A percentile compares a stretch with the other conserved stretches of the same genome.
These are phyloP conservation scores for Zeugodacus cucurbitae DNA, from an alignment of 1,140 invertebrate genomes.

Conservation along the genomic window DNA sequence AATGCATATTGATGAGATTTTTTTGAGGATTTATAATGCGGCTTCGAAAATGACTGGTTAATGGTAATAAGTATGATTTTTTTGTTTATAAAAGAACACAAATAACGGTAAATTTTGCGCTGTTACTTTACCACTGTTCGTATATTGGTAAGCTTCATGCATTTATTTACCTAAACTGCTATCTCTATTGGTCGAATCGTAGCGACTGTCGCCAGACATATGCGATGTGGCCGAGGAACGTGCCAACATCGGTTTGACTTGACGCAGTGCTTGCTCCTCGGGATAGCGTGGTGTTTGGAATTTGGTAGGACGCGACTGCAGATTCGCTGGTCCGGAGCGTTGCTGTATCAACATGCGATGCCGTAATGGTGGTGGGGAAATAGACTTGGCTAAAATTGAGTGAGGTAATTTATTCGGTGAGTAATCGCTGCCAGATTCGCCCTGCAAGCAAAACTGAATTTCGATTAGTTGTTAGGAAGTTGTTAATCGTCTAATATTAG, in stretches of 20 bases:
- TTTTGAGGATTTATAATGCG: constrained; percentile 35
- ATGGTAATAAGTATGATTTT: constrained; percentile 13
- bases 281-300: constrained; percentile 65
- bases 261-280: constrained; percentile 61
- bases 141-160: neutral
- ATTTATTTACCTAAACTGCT: constrained; percentile 61
- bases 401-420: constrained; percentile 67
- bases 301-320: constrained; percentile 64
- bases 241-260: constrained; percentile 58
- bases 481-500: neutral
- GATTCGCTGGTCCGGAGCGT: constrained; percentile 61
- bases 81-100: neutral
- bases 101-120: neutral
- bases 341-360: constrained; percentile 65
- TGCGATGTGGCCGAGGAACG: constrained; percentile 48
- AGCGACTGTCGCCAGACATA: constrained; percentile 51
- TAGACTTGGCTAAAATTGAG: constrained; percentile 66
- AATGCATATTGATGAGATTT: neutral
- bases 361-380: constrained; percentile 66
- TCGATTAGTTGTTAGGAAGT: neutral
- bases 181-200: constrained; percentile 58
- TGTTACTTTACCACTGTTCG: neutral
- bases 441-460: constrained; percentile 48
- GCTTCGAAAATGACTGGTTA: constrained; percentile 44
- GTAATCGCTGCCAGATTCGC: constrained; percentile 66